Evolutionary conservation across 1,140 invertebrate genomes (phyloP).

Genomic region (Rhagoletis pomonella): DNA sequence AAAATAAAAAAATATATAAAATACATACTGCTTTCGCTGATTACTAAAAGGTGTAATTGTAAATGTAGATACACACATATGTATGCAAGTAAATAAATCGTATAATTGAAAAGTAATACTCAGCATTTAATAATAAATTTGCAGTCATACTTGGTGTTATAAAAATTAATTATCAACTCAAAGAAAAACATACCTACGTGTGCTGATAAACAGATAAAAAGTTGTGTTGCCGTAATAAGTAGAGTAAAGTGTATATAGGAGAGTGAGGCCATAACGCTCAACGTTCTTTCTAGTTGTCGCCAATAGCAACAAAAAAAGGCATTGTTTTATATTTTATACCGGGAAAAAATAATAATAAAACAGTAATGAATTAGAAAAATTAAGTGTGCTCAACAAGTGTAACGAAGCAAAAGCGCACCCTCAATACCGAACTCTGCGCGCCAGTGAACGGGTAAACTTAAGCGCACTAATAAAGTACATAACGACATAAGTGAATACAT

Average conservation of each 20-base stretch:
- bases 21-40: neutral
- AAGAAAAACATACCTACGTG: slow-evolving; percentile 31
- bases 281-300: slow-evolving; percentile 5
- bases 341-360: neutral
- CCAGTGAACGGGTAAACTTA: neutral
- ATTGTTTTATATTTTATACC: neutral
- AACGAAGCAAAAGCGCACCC: slow-evolving; percentile 18
- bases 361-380: neutral
- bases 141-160: slow-evolving; percentile 14
- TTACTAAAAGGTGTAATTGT: too few species aligned
- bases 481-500: neutral
- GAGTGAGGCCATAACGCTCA: neutral
- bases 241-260: neutral
- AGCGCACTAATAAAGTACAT: neutral
- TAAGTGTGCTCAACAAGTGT: slow-evolving; percentile 47
- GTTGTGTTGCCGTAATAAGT: neutral
- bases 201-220: slow-evolving; percentile 44
- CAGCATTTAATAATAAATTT: slow-evolving; percentile 21
- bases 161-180: slow-evolving; percentile 43
- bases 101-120: slow-evolving; percentile 23
- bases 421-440: neutral
- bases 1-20: neutral
- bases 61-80: too few species aligned
- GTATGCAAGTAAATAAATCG: neutral
- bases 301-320: slow-evolving; percentile 18